Base-by-base conservation (phyloP, 2,797 vertebrate species). In the Danionella dracula region DNA sequence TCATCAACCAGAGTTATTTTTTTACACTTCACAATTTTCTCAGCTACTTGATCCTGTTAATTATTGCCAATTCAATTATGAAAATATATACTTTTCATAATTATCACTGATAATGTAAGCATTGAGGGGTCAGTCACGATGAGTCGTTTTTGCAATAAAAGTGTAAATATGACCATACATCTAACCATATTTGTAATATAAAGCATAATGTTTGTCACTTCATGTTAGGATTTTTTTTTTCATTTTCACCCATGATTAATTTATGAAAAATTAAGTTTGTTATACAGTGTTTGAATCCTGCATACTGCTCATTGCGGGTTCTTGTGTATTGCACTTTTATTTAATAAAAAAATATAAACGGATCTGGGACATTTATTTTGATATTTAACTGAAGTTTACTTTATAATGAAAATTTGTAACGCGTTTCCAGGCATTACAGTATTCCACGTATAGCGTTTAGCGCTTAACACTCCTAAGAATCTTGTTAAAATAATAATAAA, bases 291-390 rank as follows among this genome's bases (percentile, higher is more conserved):
- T 69, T 72, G 70, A 75, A 78, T 75, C 73, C 72, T 73, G 77
- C 73, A 73, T 74, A 73, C 72, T 78, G 79, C 80, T 79, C 76
- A 86, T 88, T 86, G 85, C 85, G 82, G 86, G 83, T 85, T 85
- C 88, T 83, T 85, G 88, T 90, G 89, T 90, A 90, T 89, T 91
- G 90, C 91, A 92, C 92, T 92, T 93, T 93, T 89, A 91, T 90
- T 91, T 88, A 86, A 84, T 86, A 84, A 84, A 75, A n/a, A 27
- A 27, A 87, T 68, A 56, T 88, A 88, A 85, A 86, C 62, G n/a
- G n/a, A 75, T 68, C 21, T 55, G 64, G 37, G 31, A 31, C 17
- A 51, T 50, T 40, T 29, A 34, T 58, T 44, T 48, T 15, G 37
- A 67, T 58, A 27, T 27, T 27, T 3, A 3, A 3, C 3, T 3